Conservation (phyloP, 2,113 vertebrate genomes). For the Erythrocebus patas region DNA sequence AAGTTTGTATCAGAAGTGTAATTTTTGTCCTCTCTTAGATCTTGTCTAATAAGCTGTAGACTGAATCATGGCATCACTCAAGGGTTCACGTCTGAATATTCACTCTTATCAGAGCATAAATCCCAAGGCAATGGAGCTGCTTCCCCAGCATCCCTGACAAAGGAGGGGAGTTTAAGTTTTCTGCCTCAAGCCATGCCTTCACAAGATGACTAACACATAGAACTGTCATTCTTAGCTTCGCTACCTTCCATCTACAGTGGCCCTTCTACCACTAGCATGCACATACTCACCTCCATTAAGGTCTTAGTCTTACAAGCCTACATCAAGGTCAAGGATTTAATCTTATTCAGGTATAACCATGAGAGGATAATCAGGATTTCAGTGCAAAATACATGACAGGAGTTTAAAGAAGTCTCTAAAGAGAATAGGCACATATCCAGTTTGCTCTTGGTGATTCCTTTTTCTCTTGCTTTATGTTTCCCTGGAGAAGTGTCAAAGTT, state of each 20-base stretch:
- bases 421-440: background rate
- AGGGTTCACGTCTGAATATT: background rate
- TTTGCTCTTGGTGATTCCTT: background rate
- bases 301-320: background rate
- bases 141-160: background rate
- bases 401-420: background rate
- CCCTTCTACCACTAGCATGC: background rate
- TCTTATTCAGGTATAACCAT: background rate
- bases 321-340: background rate
- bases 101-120: background rate
- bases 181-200: background rate
- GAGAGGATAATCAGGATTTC: background rate
- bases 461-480: background rate
- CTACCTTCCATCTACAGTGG: background rate
- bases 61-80: background rate
- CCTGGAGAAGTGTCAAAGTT: background rate
- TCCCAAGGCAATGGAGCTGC: background rate
- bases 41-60: background rate
- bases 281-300: background rate
- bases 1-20: background rate
- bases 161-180: background rate
- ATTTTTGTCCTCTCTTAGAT: background rate
- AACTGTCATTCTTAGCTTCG: background rate
- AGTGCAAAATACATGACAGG: background rate
- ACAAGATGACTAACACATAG: background rate